Base-by-base conservation (phyloP, 1,140 invertebrate species). In the Eumaeus atala region DNA sequence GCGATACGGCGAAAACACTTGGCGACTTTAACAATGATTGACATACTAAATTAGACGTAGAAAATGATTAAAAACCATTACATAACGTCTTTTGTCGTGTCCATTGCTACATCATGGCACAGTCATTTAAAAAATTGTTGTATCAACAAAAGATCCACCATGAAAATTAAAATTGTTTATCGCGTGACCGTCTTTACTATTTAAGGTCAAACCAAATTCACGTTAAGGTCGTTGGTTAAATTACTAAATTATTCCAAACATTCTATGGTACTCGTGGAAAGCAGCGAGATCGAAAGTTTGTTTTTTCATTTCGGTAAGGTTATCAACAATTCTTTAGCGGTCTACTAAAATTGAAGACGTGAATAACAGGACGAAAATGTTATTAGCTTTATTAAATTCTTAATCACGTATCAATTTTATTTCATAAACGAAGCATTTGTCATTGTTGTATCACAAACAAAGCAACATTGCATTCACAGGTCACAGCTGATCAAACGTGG, bases 131-230 rank as follows among this genome's bases (percentile, higher is more conserved):
- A 44, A 44, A 44, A 44, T 44, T 44, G 40, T 16, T 44, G 40
- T 17, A 44, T 9, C 12, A 14, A 44, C 40, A 44, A 44, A 18
- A 44, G 40, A 44, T 44, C 17, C 40, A 44, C 40, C 8, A 44
- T 44, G 17, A 44, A 44, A 44, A 44, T 28, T 3, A 28, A 16
- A 44, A 16, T 14, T 7, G 38, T n/a, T 56, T 64, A 62, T 58
- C 54, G 59, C 54, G 59, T 64, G 66, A 63, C 63, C 59, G 64
- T 68, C 68, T 56, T 47, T 50, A 49, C 66, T 72, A 64, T 77
- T 68, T 75, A 78, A 75, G 76, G 64, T 73, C 67, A 72, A 73
- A 61, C 65, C 61, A 58, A 61, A 60, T 68, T 80, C 67, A 62
- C 64, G 66, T 69, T 73, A 75, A 78, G 72, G 72, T 71, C 72